A percentile compares a stretch with the other conserved stretches of the same genome.
Conservation (phyloP, 2,797 vertebrate species). For the Pseudochirops corinnae region DNA sequence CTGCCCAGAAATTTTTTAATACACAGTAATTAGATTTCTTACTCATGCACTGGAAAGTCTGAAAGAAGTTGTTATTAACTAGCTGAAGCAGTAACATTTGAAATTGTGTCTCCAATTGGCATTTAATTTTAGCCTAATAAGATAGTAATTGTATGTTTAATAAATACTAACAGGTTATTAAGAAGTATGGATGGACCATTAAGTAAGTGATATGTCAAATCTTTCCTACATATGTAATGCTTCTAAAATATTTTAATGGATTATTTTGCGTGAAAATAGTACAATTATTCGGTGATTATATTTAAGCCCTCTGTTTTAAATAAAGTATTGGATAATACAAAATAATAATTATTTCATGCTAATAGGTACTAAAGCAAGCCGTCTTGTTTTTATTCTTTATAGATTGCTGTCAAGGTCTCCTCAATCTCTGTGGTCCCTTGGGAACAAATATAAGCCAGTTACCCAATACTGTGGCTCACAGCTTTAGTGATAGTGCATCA, state of each 20-base stretch:
- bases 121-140: conserved; percentile 66
- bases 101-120: conserved; percentile 20
- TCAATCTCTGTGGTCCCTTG: conserved; percentile 49
- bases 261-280: conserved; percentile 39
- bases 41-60: conserved; percentile 21
- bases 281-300: conserved; percentile 12
- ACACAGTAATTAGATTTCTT: conserved; percentile 51
- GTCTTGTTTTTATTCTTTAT: conserved; percentile 60
- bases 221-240: conserved; percentile 34
- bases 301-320: conserved; percentile 45
- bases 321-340: neutral
- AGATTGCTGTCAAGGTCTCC: conserved; percentile 18
- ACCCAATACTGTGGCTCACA: conserved; percentile 34
- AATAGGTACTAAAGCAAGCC: neutral
- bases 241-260: conserved; percentile 47
- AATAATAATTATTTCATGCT: conserved; percentile 48
- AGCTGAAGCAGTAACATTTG: conserved; percentile 47
- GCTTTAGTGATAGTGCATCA: conserved; percentile 64
- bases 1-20: conserved; percentile 37
- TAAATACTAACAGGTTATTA: conserved; percentile 56
- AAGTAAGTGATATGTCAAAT: neutral
- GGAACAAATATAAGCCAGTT: conserved; percentile 55
- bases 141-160: conserved; percentile 51
- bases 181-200: conserved; percentile 10
- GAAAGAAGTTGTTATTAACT: conserved; percentile 48